Base-by-base conservation (phyloP, 2,113 vertebrate species). In the Salvelinus sp. region DNA sequence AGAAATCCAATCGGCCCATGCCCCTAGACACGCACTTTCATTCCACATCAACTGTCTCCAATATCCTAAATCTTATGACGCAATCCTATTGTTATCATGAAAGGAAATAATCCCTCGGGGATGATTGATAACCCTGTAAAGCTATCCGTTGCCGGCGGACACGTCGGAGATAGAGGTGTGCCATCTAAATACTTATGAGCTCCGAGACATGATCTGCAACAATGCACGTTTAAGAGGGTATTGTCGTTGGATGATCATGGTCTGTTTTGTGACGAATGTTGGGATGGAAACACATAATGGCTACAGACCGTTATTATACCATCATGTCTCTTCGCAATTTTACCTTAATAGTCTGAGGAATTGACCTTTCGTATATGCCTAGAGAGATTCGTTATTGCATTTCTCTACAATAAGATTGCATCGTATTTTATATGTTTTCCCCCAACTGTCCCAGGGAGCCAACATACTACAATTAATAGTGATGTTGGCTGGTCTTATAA, bases 361-460 rank as follows among this genome's bases (percentile, higher is more conserved):
- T 83, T 82, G 85, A 90, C 86, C 88, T 86, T 89, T 83, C 87
- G 76, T 88, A 87, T 89, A 85, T 92, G 9, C 38, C 38, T 44
- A 89, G 82, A 82, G 60, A 85, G 84, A 80, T 79, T 67, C 74
- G 79, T 86, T 88, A 90, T 89, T 92, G 83, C 83, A 88, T 89
- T 88, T 88, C 82, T 74, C 25, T 14, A 22, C 5, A 9, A 68
- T 72, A 28, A 50, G 58, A 83, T 72, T 73, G 14, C 79, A 76
- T 85, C 79, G 79, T 92, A 89, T 88, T 89, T 91, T 86, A 86
- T 85, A 23, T 7, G 47, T 57, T 47, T 67, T 78, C 60, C 77
- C 87, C 79, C 54, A 62, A 44, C 75, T 86, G 75, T 18, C 82
- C 85, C 87, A 80, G 76, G 78, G 82, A 86, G 88, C 90, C 86